Evolutionary conservation across 2,797 vertebrate genomes (phyloP).

Genomic region (Clarias fuscus): DNA sequence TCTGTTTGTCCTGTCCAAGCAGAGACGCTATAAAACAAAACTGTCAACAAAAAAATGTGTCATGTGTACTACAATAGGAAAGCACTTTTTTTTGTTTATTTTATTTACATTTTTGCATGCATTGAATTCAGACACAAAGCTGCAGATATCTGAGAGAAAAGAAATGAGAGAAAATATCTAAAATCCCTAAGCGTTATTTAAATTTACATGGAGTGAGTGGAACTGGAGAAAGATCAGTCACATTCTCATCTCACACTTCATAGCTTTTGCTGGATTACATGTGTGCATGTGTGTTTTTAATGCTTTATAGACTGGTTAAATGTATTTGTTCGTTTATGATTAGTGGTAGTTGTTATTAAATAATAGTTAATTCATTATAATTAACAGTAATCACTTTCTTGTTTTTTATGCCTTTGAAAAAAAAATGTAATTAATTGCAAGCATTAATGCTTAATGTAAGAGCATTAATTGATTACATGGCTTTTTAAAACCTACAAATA

Average conservation of each 20-base stretch:
- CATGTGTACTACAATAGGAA: neutral
- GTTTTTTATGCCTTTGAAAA: neutral
- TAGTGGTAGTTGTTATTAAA: too few species aligned
- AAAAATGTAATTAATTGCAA: neutral
- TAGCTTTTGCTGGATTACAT: neutral
- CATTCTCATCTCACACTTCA: neutral
- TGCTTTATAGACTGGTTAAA: conserved; percentile 12
- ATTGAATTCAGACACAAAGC: neutral
- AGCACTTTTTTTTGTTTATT: neutral
- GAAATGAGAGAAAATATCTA: neutral
- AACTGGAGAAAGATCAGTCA: conserved; percentile 23
- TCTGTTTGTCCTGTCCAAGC: neutral
- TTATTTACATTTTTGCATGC: neutral
- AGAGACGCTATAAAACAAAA: neutral
- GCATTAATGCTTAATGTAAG: neutral
- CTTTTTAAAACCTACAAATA: conserved; percentile 20
- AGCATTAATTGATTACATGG: neutral
- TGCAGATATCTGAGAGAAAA: neutral
- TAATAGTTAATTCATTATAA: neutral
- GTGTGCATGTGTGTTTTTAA: neutral
- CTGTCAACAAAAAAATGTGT: neutral
- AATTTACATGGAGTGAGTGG: neutral
- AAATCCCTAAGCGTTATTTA: neutral
- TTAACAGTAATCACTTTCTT: neutral
- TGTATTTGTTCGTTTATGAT: neutral